Evolutionary conservation across 1,140 invertebrate species (phyloP), one percentile per base, ranked within the genome.

Genomic region (Rhysida immarginata): DNA sequence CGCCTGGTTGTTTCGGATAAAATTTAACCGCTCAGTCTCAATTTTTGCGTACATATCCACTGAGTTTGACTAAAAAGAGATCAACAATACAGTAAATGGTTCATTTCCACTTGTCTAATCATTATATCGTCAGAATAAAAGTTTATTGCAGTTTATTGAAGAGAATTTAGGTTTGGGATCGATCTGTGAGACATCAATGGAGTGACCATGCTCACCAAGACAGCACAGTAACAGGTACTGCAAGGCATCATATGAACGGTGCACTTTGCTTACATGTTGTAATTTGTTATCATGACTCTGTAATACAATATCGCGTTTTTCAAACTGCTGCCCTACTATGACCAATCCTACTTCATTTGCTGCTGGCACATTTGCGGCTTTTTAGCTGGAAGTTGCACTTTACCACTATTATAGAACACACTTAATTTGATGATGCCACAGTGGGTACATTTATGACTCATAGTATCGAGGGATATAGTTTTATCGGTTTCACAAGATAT

Each of bases 51-150:
- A 48, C 18, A 48, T 48, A 18, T 48, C 45, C 5, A 48, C 45
- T 16, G 18, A 20, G 18, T 8, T 8, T 18, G 5, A 18, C 5
- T 18, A 8, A 24, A 48, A 26, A 21, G 69, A 41, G 58, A 58
- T n/a, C n/a, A n/a, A n/a, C n/a, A 69, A 53, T 53, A 60, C 57
- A 65, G 58, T 57, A 66, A 57, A 48, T 62, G 57, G 59, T 66
- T 65, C 8, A 60, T 43, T 44, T 60, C 29, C 45, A 57, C 56
- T 48, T 58, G 26, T 26, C 70, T 62, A 63, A 74, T 67, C 63
- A 65, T 67, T 18, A 69, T 41, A 21, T 62, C 24, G 58, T 71
- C 69, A 41, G 66, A 59, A 60, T 72, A 73, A 58, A 63, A 72
- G 58, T 68, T 60, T 60, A 67, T 66, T 18, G 66, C 57, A 55